Evolutionary conservation across 2,113 vertebrate species (phyloP).

Genomic region (Pomatostomus ruficeps): DNA sequence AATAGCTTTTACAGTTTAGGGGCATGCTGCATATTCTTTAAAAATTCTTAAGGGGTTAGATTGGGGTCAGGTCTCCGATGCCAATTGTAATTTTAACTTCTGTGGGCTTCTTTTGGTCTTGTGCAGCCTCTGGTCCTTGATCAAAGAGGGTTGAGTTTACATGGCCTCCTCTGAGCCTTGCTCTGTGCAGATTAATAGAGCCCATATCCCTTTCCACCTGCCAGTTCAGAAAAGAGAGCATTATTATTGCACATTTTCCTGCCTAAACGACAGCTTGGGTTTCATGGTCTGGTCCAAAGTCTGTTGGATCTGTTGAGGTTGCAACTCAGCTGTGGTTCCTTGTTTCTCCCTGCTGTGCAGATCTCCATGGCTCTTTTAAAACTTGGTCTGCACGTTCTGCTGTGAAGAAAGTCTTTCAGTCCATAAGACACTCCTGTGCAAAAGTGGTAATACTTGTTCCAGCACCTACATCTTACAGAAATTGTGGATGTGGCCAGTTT

Average conservation of each 20-base stretch:
- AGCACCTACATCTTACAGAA: not conserved
- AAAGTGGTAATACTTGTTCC: not conserved
- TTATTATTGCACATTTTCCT: not conserved
- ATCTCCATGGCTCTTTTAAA: not conserved
- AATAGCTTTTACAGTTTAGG: not conserved
- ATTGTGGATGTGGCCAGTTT: accelerated
- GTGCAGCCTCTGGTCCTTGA: not conserved
- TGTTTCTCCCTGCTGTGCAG: not conserved
- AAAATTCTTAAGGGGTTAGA: not conserved
- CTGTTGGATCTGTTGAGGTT: not conserved
- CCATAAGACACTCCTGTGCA: not conserved
- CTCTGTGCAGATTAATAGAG: not conserved
- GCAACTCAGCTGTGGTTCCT: not conserved
- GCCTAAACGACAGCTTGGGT: not conserved
- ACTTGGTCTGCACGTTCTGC: not conserved
- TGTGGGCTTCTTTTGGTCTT: not conserved
- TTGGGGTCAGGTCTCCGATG: not conserved
- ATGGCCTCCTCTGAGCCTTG: not conserved
- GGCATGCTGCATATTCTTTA: not conserved
- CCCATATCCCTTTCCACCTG: accelerated
- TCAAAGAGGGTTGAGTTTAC: not conserved
- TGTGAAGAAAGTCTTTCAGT: not conserved
- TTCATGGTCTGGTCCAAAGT: not conserved
- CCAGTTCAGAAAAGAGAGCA: not conserved
- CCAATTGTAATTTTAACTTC: not conserved